phyloP scores from a whole-genome alignment of 2,797 vertebrate species.

The Ctenopoma multispine region DNA sequence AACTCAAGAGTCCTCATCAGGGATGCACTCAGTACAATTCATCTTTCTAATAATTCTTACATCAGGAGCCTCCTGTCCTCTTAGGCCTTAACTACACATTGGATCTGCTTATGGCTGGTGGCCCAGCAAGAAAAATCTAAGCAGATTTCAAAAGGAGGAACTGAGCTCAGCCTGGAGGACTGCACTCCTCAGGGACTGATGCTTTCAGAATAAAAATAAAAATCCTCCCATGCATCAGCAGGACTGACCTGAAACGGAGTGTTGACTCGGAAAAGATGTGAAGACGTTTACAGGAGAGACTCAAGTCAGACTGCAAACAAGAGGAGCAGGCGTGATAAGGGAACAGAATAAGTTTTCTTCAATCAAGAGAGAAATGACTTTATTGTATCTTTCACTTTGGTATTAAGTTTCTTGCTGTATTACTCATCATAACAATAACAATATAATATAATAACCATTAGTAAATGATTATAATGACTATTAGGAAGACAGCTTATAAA shows the following conservation, averaged over 20 bases:
- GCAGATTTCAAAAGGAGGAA: slow-evolving; percentile 74
- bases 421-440: too few species aligned
- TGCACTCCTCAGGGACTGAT: slow-evolving; percentile 37
- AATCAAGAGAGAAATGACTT: not conserved
- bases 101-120: slow-evolving; percentile 53
- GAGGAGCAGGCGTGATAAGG: slow-evolving; percentile 18
- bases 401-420: not conserved
- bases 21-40: slow-evolving; percentile 57
- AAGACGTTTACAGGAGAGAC: slow-evolving; percentile 46
- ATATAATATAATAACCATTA: too few species aligned
- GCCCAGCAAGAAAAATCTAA: slow-evolving; percentile 49
- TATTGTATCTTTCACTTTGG: not conserved
- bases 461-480: too few species aligned
- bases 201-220: slow-evolving; percentile 61
- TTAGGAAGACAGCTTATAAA: too few species aligned
- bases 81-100: slow-evolving; percentile 30
- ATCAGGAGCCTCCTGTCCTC: slow-evolving; percentile 60
- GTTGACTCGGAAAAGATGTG: slow-evolving; percentile 15
- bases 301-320: slow-evolving; percentile 34
- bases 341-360: slow-evolving; percentile 7
- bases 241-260: slow-evolving; percentile 30
- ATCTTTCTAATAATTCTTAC: slow-evolving; percentile 69
- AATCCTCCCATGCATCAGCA: slow-evolving; percentile 58
- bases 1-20: slow-evolving; percentile 44
- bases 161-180: slow-evolving; percentile 42